phyloP scores from a whole-genome alignment of 2,888 invertebrate genomes.

The Lampropteryx suffumata region DNA sequence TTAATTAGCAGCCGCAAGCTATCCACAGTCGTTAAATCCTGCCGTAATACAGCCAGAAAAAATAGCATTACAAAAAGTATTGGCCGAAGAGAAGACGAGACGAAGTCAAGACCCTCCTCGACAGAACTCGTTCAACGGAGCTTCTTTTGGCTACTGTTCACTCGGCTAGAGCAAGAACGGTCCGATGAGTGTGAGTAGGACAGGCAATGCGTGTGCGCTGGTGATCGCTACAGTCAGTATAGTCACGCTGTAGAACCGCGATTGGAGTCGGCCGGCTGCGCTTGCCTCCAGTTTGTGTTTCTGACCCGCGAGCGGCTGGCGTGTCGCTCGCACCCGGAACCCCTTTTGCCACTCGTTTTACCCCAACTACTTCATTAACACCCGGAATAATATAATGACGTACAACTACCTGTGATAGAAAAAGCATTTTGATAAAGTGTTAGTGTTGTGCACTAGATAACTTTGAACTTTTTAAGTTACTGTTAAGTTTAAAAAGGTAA shows the following conservation, averaged over 20 bases:
- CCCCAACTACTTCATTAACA: constrained; percentile 59
- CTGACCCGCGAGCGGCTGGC: constrained; percentile 71
- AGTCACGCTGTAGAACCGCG: constrained; percentile 49
- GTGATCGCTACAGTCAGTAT: constrained; percentile 65
- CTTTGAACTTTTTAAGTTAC: constrained; percentile 67
- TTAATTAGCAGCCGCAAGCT: constrained; percentile 67
- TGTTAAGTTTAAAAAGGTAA: constrained; percentile 80
- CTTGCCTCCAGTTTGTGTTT: constrained; percentile 76
- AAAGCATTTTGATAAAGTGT: constrained; percentile 58
- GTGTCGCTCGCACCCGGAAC: constrained; percentile 64
- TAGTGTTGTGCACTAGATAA: constrained; percentile 63
- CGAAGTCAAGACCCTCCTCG: constrained; percentile 69
- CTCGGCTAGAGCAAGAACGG: constrained; percentile 41
- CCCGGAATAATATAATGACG: constrained; percentile 66
- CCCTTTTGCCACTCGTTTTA: constrained; percentile 68
- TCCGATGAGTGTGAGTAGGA: constrained; percentile 31
- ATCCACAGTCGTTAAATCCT: constrained; percentile 59
- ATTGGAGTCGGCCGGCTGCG: constrained; percentile 64
- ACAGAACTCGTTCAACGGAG: constrained; percentile 75
- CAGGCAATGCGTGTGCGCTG: constrained; percentile 64
- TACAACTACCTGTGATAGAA: constrained; percentile 54
- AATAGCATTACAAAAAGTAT: constrained; percentile 67
- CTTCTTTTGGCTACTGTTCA: constrained; percentile 74
- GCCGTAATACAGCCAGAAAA: constrained; percentile 68
- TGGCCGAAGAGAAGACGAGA: constrained; percentile 68